These are phyloP conservation scores for Archegozetes longisetosus DNA, from an alignment of 1,140 invertebrate genomes.

Conservation along the genomic window DNA sequence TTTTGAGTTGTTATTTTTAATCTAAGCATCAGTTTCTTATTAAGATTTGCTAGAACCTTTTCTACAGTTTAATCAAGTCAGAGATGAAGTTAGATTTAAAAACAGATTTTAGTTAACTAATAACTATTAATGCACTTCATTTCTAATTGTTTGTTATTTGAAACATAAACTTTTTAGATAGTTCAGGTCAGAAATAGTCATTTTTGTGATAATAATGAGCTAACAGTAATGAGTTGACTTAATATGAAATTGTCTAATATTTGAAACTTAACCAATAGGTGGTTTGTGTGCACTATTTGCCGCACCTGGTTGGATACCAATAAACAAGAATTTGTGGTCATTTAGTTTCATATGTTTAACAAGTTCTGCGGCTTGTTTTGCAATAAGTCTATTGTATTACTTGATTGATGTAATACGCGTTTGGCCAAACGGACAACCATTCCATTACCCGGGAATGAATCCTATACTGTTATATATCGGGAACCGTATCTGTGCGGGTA, in stretches of 20 bases:
- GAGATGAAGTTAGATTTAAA: too few relatives aligned
- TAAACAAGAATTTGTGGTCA: constrained; percentile 16
- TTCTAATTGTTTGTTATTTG: not conserved
- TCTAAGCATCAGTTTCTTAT: too few relatives aligned
- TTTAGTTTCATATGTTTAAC: constrained; percentile 9
- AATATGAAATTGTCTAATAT: too few relatives aligned
- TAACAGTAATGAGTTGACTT: too few relatives aligned
- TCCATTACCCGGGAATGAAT: constrained; percentile 54
- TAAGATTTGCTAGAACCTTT: too few relatives aligned
- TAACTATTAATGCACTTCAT: too few relatives aligned
- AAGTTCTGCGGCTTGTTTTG: constrained; percentile 1
- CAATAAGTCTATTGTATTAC: constrained; percentile 3
- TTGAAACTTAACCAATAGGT: not conserved
- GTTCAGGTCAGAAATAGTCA: too few relatives aligned
- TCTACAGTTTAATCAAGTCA: too few relatives aligned
- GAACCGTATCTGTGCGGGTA: constrained; percentile 53
- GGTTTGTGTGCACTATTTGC: not conserved
- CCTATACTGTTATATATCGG: constrained; percentile 70
- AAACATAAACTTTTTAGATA: too few relatives aligned
- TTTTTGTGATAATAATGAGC: too few relatives aligned
- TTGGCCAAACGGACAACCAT: constrained; percentile 10
- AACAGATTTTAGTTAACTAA: too few relatives aligned
- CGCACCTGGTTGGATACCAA: not conserved
- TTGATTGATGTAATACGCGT: constrained; percentile 1
- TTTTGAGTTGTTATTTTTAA: too few relatives aligned